Evolutionary conservation across 2,113 vertebrate genomes (phyloP).

Genomic region (Callipepla californica): DNA sequence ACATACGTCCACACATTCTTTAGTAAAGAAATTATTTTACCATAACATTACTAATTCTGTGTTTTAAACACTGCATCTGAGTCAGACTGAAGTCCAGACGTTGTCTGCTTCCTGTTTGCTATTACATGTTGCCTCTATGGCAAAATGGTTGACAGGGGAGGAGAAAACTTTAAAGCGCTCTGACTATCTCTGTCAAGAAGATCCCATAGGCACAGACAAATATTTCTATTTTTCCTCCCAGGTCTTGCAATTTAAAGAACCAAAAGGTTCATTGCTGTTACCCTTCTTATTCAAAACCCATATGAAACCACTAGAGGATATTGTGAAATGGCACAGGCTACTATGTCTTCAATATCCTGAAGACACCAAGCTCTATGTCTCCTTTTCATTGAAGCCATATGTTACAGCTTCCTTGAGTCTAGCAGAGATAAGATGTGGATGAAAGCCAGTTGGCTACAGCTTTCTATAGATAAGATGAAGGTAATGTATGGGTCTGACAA

Average conservation of each 20-base stretch:
- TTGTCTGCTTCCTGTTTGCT: conserved; percentile 37
- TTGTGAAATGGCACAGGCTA: conserved; percentile 52
- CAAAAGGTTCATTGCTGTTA: conserved; percentile 23
- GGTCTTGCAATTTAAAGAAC: not conserved
- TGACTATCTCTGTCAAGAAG: conserved; percentile 50
- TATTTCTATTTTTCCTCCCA: conserved; percentile 3
- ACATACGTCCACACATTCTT: not conserved
- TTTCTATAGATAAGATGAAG: conserved; percentile 66
- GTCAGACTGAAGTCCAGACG: conserved; percentile 25
- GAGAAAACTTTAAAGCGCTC: conserved; percentile 39
- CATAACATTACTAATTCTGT: not conserved
- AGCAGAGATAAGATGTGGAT: conserved; percentile 69
- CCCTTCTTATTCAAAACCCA: conserved; percentile 45
- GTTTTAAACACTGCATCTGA: not conserved
- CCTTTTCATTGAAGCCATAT: conserved; percentile 67
- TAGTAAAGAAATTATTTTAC: not conserved
- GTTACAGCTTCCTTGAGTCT: conserved; percentile 62
- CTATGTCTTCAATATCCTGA: conserved; percentile 66
- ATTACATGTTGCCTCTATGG: not conserved
- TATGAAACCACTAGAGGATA: conserved; percentile 55
- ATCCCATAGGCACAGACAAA: conserved; percentile 4
- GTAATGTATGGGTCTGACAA: conserved; percentile 50
- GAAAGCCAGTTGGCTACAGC: conserved; percentile 60
- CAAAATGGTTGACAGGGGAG: conserved; percentile 37
- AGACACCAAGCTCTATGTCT: conserved; percentile 54